Conservation (phyloP, 2,113 vertebrate genomes). For the Sinocyclocheilus rhinocerous region DNA sequence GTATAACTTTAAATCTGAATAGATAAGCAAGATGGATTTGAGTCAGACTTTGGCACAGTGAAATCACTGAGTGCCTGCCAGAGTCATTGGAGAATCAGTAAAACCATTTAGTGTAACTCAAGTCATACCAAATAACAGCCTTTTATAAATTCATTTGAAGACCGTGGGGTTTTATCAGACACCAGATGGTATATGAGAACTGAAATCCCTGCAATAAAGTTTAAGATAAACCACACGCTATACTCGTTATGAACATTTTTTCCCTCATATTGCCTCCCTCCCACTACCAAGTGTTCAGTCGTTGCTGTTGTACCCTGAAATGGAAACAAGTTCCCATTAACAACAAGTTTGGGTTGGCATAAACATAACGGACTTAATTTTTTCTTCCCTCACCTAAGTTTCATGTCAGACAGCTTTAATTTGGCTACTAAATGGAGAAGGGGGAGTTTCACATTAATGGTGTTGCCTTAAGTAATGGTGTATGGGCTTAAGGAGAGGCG, state of each 20-base stretch:
- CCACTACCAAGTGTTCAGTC: background rate
- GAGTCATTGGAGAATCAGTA: conserved; percentile 18
- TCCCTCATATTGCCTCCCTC: background rate
- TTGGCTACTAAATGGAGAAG: conserved; percentile 38
- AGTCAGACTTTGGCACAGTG: conserved; percentile 9
- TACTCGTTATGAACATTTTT: background rate
- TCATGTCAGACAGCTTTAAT: conserved; percentile 39
- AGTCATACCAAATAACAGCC: conserved; percentile 17
- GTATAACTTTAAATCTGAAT: conserved; percentile 1
- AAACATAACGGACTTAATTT: conserved; percentile 26
- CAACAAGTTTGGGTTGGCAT: conserved; percentile 36
- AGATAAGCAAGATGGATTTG: conserved; percentile 11
- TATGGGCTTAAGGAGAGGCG: background rate
- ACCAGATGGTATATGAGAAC: conserved; percentile 13
- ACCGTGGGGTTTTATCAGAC: background rate
- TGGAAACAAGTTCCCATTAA: conserved; percentile 18
- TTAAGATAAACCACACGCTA: conserved; percentile 4
- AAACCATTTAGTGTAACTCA: background rate
- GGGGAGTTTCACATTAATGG: conserved; percentile 30
- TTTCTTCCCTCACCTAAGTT: background rate
- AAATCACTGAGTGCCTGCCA: background rate
- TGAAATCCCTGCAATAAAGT: background rate
- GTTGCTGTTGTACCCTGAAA: conserved; percentile 1
- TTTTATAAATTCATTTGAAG: conserved; percentile 6
- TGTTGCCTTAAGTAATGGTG: conserved; percentile 29